A percentile compares a stretch with the other conserved stretches of the same genome.
Evolutionary conservation across 2,113 vertebrate genomes (phyloP).

Genomic region (Pantherophis guttatus): DNA sequence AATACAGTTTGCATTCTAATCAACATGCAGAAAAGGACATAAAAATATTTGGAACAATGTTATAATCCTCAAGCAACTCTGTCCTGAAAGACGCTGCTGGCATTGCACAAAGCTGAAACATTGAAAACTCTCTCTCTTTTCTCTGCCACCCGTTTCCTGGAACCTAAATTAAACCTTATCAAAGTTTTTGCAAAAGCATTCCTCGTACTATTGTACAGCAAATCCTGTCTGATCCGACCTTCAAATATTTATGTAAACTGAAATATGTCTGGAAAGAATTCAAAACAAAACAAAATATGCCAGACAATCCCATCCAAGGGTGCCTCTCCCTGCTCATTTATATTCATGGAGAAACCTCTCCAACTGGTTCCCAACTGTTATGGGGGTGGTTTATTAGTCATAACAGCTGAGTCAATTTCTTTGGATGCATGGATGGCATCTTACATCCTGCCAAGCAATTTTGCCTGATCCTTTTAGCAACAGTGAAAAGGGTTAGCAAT

Average conservation of each 20-base stretch:
- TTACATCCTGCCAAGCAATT: conserved; percentile 41
- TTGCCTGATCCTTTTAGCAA: conserved; percentile 34
- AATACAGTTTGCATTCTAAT: neutral
- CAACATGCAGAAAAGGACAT: conserved; percentile 1
- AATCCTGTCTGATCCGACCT: conserved; percentile 74
- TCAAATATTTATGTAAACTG: conserved; percentile 75
- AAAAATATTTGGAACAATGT: too few relatives aligned
- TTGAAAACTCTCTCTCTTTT: conserved; percentile 34
- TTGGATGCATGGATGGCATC: conserved; percentile 36
- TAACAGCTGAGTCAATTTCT: conserved; percentile 52
- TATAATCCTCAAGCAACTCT: conserved; percentile 46
- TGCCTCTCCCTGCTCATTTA: conserved; percentile 48
- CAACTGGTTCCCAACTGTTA: conserved; percentile 48
- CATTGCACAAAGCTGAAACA: neutral
- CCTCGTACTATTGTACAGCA: conserved; percentile 68
- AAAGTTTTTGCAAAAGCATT: conserved; percentile 67
- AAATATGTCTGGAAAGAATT: conserved; percentile 72
- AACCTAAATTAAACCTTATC: conserved; percentile 64
- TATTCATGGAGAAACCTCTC: conserved; percentile 43
- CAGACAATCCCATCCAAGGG: conserved; percentile 42
- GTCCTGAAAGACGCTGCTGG: neutral
- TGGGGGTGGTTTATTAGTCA: conserved; percentile 51
- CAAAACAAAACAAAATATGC: conserved; percentile 65
- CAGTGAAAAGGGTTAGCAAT: conserved; percentile 43
- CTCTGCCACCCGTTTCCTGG: conserved; percentile 15